Base-by-base conservation (phyloP, 2,797 vertebrate species). In the Hemibagrus guttatus region DNA sequence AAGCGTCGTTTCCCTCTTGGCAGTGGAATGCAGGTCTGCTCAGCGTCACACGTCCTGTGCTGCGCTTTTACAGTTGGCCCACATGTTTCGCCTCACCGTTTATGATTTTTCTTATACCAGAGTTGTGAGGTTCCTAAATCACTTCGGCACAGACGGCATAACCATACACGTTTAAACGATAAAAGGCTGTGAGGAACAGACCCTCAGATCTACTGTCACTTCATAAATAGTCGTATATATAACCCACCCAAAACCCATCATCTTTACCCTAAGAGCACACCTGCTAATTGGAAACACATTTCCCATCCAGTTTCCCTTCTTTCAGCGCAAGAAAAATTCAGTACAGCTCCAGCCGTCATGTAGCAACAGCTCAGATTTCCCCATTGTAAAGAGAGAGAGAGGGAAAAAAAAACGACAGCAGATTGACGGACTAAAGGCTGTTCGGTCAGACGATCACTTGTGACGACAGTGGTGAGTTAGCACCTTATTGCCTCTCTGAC, bases 201-300 rank as follows among this genome's bases (percentile, higher is more conserved):
- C 95, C 96, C 97, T 99, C 92, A 98, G 98, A 99, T 99, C 97
- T 98, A 95, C 95, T 93, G 95, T 96, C 98, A 99, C 98, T 97
- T 98, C 97, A 99, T 99, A 99, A 99, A 99, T 97, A 98, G 95
- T 96, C 96, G 95, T 95, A 95, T 97, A 98, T 98, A 98, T 98
- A 97, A 95, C 92, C 91, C 91, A 92, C 89, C 52, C 66, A 23
- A 85, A 80, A 87, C 92, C 93, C 94, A 93, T 95, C 95, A 95
- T 96, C 94, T 72, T 95, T 95, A 93, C 96, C 79, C 96, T 96
- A 96, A 96, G 96, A 97, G 96, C 97, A 97, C 97, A 98, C 97
- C 97, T 99, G 97, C 97, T 98, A 98, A 99, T 99, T 98, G 97
- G 96, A 98, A 97, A 96, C 98, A 99, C 96, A 96, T 98, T 97